Base-by-base conservation (phyloP, 1,140 invertebrate species). In the Drosophila nannoptera region DNA sequence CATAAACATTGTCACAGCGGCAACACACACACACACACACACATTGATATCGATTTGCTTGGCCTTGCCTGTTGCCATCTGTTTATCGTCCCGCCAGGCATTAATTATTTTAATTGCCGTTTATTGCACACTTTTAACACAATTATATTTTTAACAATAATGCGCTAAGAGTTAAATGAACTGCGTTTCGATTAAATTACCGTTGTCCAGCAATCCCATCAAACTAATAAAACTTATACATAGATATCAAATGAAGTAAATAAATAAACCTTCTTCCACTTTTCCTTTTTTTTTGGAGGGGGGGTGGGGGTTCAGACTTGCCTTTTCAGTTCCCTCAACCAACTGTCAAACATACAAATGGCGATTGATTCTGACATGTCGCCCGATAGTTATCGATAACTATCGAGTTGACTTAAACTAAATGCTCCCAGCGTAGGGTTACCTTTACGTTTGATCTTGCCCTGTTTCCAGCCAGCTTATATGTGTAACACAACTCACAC, bases 1-100 rank as follows among this genome's bases (percentile, higher is more conserved):
- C 50, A 69, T 35, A 64, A 66, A 46, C 40, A 66, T 53, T 50
- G 33, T 7, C 6, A 52, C 12, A 9, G 7, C 32, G 32, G 22
- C 22, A 7, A 45, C 4, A 16, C 7, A 3, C 22, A 4, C 11
- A 32, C 5, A 31, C 29, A 31, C 22, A 31, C 11, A 48, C 8
- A n/a, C 29, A 36, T 56, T 12, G 22, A 35, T 46, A n/a, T 48
- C 12, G 22, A 33, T 16, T 22, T 40, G 8, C 16, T 33, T 12
- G n/a, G 11, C 7, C 43, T 3, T 14, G 4, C 11, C 0, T 48
- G 11, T 49, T 14, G 48, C 2, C 8, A 22, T 61, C 45, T 46
- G 16, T 46, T 46, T 22, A 22, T 22, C 22, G 22, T 46, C 22
- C 4, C n/a, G 40, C 40, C 40, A n/a, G 14, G 12, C 14, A 43